Evolutionary conservation across 2,888 invertebrate species (phyloP).

Genomic region (Strigamia transsilvanica): DNA sequence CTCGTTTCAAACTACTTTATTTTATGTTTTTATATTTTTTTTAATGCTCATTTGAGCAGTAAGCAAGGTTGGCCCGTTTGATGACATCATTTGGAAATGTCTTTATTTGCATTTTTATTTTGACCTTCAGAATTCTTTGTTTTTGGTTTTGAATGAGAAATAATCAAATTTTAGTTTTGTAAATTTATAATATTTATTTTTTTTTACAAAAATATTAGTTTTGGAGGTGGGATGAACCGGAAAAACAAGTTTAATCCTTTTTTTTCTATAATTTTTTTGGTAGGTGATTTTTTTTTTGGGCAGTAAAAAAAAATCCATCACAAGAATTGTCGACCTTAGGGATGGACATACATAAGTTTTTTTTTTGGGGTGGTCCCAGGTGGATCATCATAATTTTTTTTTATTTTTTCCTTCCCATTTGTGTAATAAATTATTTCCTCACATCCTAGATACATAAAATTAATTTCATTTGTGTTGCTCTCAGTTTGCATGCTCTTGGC

Average conservation of each 20-base stretch:
- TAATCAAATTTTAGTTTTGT: too few species aligned
- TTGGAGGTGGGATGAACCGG: background rate
- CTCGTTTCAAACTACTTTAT: constrained; percentile 1
- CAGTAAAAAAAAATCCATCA: constrained; percentile 13
- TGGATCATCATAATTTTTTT: constrained; percentile 7
- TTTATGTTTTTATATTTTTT: background rate
- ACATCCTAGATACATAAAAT: constrained; percentile 17
- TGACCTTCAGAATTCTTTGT: background rate
- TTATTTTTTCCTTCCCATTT: background rate
- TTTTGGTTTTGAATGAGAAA: background rate
- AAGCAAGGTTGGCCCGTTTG: background rate
- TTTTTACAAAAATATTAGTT: background rate
- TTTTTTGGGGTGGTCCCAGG: background rate
- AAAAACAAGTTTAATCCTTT: constrained; percentile 21
- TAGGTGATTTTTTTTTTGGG: background rate
- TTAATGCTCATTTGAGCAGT: too few species aligned
- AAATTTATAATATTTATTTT: too few species aligned
- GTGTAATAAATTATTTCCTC: constrained; percentile 11
- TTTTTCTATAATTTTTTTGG: background rate
- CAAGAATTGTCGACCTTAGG: background rate
- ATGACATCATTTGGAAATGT: background rate
- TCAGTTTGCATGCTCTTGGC: constrained; percentile 21
- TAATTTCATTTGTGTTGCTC: background rate
- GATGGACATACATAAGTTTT: background rate
- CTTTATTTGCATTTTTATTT: background rate